Base-by-base conservation (phyloP, 2,113 vertebrate genomes). In the Capricornis sumatraensis region DNA sequence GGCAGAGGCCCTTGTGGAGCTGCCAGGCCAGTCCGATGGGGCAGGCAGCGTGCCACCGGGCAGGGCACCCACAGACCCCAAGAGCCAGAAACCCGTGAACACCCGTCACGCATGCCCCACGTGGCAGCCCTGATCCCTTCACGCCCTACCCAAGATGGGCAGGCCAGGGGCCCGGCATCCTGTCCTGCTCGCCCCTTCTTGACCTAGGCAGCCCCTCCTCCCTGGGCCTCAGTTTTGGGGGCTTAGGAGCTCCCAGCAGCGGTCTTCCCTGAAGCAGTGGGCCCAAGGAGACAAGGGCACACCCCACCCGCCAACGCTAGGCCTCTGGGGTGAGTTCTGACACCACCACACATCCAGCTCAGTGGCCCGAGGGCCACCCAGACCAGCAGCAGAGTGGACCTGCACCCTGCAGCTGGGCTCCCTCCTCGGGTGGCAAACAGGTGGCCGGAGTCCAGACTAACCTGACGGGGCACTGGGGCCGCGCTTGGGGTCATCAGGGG, bases 351-450 rank as follows among this genome's bases (percentile, higher is more conserved):
- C 21, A 71, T 36, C 45, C 3, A 8, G 28, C 28, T 81, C n/a
- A 0, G 36, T 10, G 23, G 58, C 40, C 74, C 27, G 10, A 17
- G 74, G 25, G 19, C 50, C 12, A 13, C 57, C 50, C 19, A n/a
- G 40, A 47, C 36, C 93, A 67, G 27, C 3, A 2, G 76, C 47
- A 52, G n/a, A 64, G 91, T 28, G 1, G 7, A 9, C 79, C 1
- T 0, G 30, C 7, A 9, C 12, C 19, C 25, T 47, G 3, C 12
- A 1, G 6, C 62, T 17, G 76, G 50, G 43, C 6, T 11, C 36
- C 30, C n/a, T 47, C 45, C 17, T 33, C 11, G 3, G 43, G 33
- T 25, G 58, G 83, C 84, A 57, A 12, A 50, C 28, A 19, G 47
- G 62, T 43, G 36, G 30, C 25, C 14, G 47, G 95, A 57, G n/a